These are phyloP conservation scores for Mycetomoellerius zeteki DNA, from an alignment of 1,140 invertebrate genomes.

Conservation along the genomic window DNA sequence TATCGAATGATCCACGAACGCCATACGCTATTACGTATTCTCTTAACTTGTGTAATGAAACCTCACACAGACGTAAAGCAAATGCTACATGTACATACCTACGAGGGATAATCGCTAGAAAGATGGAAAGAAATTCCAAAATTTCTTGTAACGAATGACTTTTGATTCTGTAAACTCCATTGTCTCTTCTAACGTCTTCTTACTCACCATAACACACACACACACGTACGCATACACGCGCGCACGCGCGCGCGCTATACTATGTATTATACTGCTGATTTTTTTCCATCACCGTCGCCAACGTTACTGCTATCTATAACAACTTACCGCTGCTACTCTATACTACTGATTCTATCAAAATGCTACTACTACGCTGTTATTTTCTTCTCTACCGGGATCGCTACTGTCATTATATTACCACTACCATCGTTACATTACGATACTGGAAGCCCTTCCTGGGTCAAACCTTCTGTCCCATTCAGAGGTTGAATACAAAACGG, in stretches of 20 bases:
- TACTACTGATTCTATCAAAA: conserved; percentile 31
- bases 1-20: conserved; percentile 16
- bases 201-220: not conserved
- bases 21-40: conserved; percentile 19
- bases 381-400: not conserved
- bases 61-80: conserved; percentile 29
- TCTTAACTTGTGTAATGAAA: conserved; percentile 18
- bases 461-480: conserved; percentile 14
- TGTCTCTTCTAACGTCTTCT: conserved; percentile 43
- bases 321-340: conserved; percentile 41
- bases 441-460: conserved; percentile 40
- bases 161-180: not conserved
- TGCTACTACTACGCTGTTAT: conserved; percentile 38
- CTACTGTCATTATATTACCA: conserved; percentile 26
- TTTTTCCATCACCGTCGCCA: not conserved
- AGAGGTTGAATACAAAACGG: conserved; percentile 30
- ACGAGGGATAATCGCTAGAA: conserved; percentile 15
- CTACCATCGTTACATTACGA: conserved; percentile 33
- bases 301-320: conserved; percentile 37
- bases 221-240: too few relatives aligned
- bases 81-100: conserved; percentile 39
- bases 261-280: conserved; percentile 28
- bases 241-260: not conserved
- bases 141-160: conserved; percentile 29
- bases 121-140: conserved; percentile 9